These are phyloP conservation scores for Tolypeutes matacus DNA, from an alignment of 2,797 vertebrate genomes.

Conservation along the genomic window DNA sequence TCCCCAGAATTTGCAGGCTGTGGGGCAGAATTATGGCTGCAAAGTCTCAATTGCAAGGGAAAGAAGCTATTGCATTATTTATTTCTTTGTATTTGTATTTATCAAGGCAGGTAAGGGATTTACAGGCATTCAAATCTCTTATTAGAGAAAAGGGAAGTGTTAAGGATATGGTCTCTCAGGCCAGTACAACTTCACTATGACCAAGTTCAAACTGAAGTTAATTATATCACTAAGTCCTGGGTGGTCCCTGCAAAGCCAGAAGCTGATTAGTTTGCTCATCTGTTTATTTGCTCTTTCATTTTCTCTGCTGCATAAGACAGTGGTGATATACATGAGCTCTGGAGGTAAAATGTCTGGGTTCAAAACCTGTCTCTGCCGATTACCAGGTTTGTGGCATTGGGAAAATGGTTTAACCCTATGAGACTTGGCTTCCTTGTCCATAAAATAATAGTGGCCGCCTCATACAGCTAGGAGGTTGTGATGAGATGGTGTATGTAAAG, in stretches of 20 bases:
- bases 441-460: not conserved
- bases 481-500: not conserved
- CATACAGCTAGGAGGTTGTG: not conserved
- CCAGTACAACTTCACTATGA: conserved; percentile 61
- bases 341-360: not conserved
- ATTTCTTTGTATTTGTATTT: conserved; percentile 80
- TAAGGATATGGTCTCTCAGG: conserved; percentile 64
- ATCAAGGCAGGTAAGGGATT: conserved; percentile 73
- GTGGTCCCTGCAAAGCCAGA: conserved; percentile 37
- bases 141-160: conserved; percentile 66
- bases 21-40: conserved; percentile 84
- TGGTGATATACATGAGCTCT: not conserved
- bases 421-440: conserved; percentile 5
- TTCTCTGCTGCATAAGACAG: not conserved
- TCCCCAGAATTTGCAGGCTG: conserved; percentile 79
- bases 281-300: conserved; percentile 45
- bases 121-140: conserved; percentile 70
- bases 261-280: conserved; percentile 49
- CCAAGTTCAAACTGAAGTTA: conserved; percentile 73
- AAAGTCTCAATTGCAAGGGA: conserved; percentile 62
- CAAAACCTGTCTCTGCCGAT: conserved; percentile 38
- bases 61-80: conserved; percentile 82
- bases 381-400: not conserved
- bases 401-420: not conserved
- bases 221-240: conserved; percentile 54